Evolutionary conservation across 2,888 invertebrate genomes (phyloP).

Genomic region (Euplagia quadripunctaria): DNA sequence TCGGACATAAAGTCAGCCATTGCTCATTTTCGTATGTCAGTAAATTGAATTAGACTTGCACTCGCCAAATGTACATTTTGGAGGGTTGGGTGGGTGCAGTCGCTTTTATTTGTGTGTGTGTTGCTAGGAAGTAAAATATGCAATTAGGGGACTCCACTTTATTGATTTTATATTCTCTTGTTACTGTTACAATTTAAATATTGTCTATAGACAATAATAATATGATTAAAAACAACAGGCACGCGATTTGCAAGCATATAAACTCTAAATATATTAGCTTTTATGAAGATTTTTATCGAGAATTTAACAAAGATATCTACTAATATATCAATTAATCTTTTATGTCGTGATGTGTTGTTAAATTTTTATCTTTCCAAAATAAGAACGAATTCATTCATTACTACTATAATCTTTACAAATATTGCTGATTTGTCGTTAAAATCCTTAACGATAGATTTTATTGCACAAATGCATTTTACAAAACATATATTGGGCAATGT

Average conservation of each 20-base stretch:
- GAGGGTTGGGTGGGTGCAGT: background rate
- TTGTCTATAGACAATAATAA: background rate
- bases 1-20: background rate
- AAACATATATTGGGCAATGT: no score
- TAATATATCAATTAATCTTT: no score
- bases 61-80: slow-evolving; percentile 10
- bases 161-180: slow-evolving; percentile 11
- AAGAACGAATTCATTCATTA: no score
- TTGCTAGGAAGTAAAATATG: slow-evolving; percentile 10
- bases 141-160: background rate
- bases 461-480: no score
- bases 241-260: background rate
- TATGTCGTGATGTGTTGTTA: no score
- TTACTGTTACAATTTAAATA: background rate
- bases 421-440: no score
- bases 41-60: slow-evolving; percentile 2
- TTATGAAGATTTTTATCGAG: no score
- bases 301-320: no score
- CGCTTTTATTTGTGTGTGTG: background rate
- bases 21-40: background rate
- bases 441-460: no score
- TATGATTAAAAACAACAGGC: no score
- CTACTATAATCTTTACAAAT: no score
- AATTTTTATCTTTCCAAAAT: no score
- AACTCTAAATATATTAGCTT: background rate